These are phyloP conservation scores for Nomada flava DNA, from an alignment of 2,888 invertebrate species.

Conservation along the genomic window DNA sequence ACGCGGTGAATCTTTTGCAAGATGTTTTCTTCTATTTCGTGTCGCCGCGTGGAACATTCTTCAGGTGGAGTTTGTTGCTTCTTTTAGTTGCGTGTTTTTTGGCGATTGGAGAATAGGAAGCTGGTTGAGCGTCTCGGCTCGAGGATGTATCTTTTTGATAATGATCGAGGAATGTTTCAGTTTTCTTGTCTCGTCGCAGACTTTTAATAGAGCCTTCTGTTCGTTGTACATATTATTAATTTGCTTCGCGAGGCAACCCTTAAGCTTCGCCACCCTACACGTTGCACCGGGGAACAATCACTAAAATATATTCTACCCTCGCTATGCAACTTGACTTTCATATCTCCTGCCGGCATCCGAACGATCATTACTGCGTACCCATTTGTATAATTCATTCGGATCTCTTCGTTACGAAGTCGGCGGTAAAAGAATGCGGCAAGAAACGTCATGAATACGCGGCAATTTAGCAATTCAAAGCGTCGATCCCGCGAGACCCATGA, in stretches of 20 bases:
- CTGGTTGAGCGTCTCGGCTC: too few species aligned
- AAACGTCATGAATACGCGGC: background rate
- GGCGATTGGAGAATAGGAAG: too few species aligned
- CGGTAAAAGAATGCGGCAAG: background rate
- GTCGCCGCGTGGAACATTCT: background rate
- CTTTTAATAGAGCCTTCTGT: too few species aligned
- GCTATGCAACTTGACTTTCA: conserved; percentile 6
- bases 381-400: conserved; percentile 16
- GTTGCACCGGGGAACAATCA: background rate
- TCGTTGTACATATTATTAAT: background rate
- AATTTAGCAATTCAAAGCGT: conserved; percentile 8
- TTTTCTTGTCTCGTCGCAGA: too few species aligned
- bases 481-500: conserved; percentile 8
- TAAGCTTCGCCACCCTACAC: background rate
- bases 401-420: conserved; percentile 5
- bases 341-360: background rate
- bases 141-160: too few species aligned
- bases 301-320: conserved; percentile 12
- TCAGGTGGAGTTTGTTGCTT: background rate
- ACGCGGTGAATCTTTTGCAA: background rate
- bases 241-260: background rate
- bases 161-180: too few species aligned
- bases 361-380: background rate
- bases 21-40: background rate
- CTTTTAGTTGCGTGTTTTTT: too few species aligned